phyloP scores from a whole-genome alignment of 2,113 vertebrate species.

The Forbesichthys agassizii region DNA sequence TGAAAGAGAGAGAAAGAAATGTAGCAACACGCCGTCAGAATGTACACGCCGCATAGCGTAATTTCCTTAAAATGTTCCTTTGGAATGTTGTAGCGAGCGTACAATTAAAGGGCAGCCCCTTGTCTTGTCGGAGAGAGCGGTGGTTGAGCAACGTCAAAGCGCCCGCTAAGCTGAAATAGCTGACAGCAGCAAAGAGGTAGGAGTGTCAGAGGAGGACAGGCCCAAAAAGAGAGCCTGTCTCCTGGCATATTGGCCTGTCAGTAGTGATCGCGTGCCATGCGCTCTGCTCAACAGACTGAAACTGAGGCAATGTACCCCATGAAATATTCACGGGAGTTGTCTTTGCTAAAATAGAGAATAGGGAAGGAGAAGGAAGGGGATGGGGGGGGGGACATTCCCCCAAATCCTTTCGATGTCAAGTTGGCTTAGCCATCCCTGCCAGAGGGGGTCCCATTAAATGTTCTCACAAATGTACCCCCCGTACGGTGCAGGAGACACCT shows the following conservation, averaged over 20 bases:
- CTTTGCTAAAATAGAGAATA: constrained; percentile 51
- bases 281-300: constrained; percentile 42
- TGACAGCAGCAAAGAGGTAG: constrained; percentile 47
- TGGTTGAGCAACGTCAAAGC: constrained; percentile 40
- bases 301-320: constrained; percentile 65
- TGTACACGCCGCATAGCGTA: no score
- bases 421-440: constrained; percentile 49
- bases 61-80: no score
- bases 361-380: background rate
- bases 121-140: constrained; percentile 24
- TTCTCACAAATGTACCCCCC: constrained; percentile 50
- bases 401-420: constrained; percentile 56
- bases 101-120: constrained; percentile 61
- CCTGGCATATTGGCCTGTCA: constrained; percentile 45
- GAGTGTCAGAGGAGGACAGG: constrained; percentile 38
- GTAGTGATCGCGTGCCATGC: constrained; percentile 51
- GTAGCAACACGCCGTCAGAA: no score
- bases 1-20: no score
- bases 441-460: constrained; percentile 57
- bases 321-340: constrained; percentile 69
- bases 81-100: constrained; percentile 19
- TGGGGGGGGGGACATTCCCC: constrained; percentile 32
- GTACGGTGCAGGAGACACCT: background rate
- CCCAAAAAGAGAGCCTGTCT: constrained; percentile 41
- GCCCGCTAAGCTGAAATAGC: constrained; percentile 28